phyloP scores from a whole-genome alignment of 1,140 invertebrate species.

The Palaemon carinicauda region DNA sequence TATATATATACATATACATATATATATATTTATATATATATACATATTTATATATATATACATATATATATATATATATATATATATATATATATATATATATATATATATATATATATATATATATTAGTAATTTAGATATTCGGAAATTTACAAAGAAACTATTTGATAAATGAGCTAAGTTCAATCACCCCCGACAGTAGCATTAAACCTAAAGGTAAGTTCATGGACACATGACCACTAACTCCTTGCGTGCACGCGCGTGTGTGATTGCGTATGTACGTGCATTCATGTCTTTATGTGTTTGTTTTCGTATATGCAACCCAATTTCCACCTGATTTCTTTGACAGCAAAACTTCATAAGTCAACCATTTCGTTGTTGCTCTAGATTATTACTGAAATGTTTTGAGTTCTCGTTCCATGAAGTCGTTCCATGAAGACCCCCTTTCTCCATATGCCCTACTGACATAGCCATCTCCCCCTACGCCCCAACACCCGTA shows the following conservation, averaged over 20 bases:
- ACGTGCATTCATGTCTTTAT: not conserved
- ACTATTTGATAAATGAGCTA: too few species aligned
- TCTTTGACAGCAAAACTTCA: too few species aligned
- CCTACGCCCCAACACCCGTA: not conserved
- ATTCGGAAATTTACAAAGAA: too few species aligned
- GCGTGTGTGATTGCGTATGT: too few species aligned
- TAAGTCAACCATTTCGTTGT: too few species aligned
- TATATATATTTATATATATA: conserved; percentile 17
- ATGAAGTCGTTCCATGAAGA: not conserved
- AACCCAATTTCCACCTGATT: not conserved
- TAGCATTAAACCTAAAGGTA: too few species aligned
- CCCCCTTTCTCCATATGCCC: not conserved
- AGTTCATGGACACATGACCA: too few species aligned
- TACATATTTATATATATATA: conserved; percentile 17
- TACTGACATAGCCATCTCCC: not conserved
- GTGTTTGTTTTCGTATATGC: not conserved
- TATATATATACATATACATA: not conserved
- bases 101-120: not conserved
- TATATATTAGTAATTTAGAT: not conserved
- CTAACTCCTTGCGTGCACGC: not conserved
- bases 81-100: conserved; percentile 1
- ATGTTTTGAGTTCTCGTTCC: not conserved
- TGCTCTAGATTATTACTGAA: not conserved
- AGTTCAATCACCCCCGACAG: too few species aligned
- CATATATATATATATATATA: not conserved